These are phyloP conservation scores for Enteromius argenteus DNA, from an alignment of 2,797 vertebrate species.

Conservation along the genomic window DNA sequence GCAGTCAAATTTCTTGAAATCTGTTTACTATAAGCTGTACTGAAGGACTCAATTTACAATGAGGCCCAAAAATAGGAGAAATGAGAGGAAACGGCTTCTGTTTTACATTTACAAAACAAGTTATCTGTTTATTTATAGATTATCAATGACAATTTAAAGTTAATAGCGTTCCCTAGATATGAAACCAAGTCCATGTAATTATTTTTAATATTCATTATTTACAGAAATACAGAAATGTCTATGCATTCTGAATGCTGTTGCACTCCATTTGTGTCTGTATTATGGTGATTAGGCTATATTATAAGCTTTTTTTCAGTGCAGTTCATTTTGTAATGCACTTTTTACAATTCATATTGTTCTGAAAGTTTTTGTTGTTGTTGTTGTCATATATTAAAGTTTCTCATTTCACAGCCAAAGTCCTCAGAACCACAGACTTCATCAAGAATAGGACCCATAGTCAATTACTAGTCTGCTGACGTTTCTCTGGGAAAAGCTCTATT, in stretches of 20 bases:
- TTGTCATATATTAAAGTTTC: neutral
- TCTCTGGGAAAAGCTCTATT: constrained; percentile 5
- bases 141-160: neutral
- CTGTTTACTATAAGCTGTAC: neutral
- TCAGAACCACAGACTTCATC: neutral
- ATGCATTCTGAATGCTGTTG: neutral
- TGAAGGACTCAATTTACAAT: neutral
- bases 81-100: neutral
- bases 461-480: neutral
- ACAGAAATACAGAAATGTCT: neutral
- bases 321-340: neutral
- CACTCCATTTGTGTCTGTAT: neutral
- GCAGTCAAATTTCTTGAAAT: too few relatives aligned
- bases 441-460: neutral
- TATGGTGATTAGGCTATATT: neutral
- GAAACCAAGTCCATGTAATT: neutral
- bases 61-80: neutral
- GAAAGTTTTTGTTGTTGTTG: too few relatives aligned
- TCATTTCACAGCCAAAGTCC: neutral
- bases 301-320: neutral
- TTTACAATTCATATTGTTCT: neutral
- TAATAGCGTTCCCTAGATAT: neutral
- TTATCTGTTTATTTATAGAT: neutral
- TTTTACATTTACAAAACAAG: neutral
- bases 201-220: neutral